Evolutionary conservation across 2,113 vertebrate species (phyloP), one percentile per base, ranked within the genome.

Genomic region (Cebus imitator): DNA sequence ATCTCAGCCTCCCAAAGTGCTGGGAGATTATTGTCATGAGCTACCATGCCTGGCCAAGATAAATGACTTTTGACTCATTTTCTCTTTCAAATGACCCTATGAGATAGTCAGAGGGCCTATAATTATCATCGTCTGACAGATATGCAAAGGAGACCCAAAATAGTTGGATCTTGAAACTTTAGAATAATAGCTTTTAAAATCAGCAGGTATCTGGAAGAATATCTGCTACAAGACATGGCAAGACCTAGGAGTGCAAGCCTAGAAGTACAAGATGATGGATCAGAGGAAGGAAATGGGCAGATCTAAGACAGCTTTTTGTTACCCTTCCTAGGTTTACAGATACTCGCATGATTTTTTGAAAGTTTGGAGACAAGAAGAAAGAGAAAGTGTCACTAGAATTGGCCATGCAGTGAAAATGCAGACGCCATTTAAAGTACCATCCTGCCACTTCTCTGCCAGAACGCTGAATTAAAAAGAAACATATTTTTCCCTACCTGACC

Each of bases 81-180:
- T 50, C 27, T 55, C 40, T 37, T 58, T 50, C 17, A n/a, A 40
- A 52, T 45, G 57, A 20, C 20, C 70, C 30, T 64, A 14, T 66
- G 82, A 87, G 10, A 58, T 3, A 72, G 14, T 16, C 61, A 81
- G 37, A 45, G 1, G 57, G 68, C 70, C 25, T 87, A 1, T 57
- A 55, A 85, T 93, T 76, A 90, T 25, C 43, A 87, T n/a, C 27
- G 20, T 27, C 57, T 79, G 75, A 68, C 45, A 91, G 23, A 61
- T 80, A 72, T 3, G 9, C 55, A 94, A 80, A 79, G 14, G 35
- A n/a, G 7, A 23, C 8, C 11, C 61, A 2, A 25, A 40, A 23
- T 40, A 55, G 9, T 13, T 75, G 61, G 68, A 52, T 90, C 40
- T n/a, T 79, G n/a, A 87, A 82, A 91, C 8, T 27, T 75, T 25